Base-by-base conservation (phyloP, 2,888 invertebrate species). In the Cantharis rustica region DNA sequence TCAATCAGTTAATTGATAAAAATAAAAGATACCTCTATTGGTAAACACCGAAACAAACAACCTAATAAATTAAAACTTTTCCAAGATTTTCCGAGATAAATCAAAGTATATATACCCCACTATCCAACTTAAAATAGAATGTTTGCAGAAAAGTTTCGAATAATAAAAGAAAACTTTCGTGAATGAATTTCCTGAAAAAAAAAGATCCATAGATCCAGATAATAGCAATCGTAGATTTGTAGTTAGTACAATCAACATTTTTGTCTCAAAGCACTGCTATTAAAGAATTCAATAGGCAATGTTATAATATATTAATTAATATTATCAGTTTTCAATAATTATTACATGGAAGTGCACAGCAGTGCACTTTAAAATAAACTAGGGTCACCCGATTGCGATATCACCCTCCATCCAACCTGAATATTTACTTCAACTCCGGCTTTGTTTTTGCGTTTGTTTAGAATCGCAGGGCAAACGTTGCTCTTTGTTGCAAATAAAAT, bases 41-140 rank as follows among this genome's bases (percentile, higher is more conserved):
- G 69, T 64, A 69, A 69, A 73, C 63, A 63, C 61, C 9, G 69
- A 31, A 62, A 61, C 73, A 76, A 76, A 76, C 76, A 76, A 76
- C 62, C 70, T 73, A 27, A 76, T 76, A 76, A 76, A 76, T 76
- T 76, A 69, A 75, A 75, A 72, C 69, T 69, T 17, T 17, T 17
- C 63, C 23, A 72, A 76, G 69, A 69, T 72, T 75, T 76, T 76
- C 15, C 17, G 20, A 47, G 27, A 76, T 76, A 76, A 76, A 76
- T 76, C 76, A 76, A 76, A 66, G 61, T 62, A 62, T 71, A 68
- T 47, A n/a, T 47, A n/a, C 47, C 47, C 27, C 20, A 13, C 64
- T 66, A 66, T 20, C 17, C 20, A 20, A 9, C 64, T 27, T 16
- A 23, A 26, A 68, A 27, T 68, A 16, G 27, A 31, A 68, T 31